A percentile compares a stretch with the other conserved stretches of the same genome.
Conservation (phyloP, 1,140 invertebrate genomes). For the Drosophila paulistorum region DNA sequence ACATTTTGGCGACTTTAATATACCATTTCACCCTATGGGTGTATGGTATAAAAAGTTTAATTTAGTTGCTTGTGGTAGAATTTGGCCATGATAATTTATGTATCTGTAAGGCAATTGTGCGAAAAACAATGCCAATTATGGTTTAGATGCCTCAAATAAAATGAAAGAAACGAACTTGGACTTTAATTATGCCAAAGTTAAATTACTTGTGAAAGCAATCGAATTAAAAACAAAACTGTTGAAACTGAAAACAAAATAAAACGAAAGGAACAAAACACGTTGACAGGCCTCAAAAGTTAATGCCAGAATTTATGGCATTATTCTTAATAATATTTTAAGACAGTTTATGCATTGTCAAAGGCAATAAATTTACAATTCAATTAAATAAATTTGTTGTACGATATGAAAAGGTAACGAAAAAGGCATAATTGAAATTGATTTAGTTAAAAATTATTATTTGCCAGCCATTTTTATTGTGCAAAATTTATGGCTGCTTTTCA, state of each 20-base stretch:
- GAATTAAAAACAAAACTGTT: slow-evolving; percentile 7
- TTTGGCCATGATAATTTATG: neutral
- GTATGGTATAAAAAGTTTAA: neutral
- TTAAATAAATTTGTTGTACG: slow-evolving; percentile 11
- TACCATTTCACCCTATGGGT: too few species aligned
- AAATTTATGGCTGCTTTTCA: slow-evolving; percentile 14
- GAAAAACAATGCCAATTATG: slow-evolving; percentile 1
- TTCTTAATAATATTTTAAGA: slow-evolving; percentile 1
- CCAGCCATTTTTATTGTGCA: slow-evolving; percentile 9
- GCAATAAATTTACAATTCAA: slow-evolving; percentile 12
- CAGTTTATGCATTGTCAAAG: slow-evolving; percentile 1
- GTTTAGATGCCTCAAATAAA: neutral
- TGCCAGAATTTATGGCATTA: slow-evolving; percentile 2
- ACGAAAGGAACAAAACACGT: neutral
- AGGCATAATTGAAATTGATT: slow-evolving; percentile 11
- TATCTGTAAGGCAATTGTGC: slow-evolving; percentile 8
- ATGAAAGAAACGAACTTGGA: neutral
- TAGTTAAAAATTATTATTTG: slow-evolving; percentile 10
- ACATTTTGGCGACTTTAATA: too few species aligned
- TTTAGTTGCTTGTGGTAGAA: slow-evolving; percentile 2
- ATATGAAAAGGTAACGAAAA: neutral
- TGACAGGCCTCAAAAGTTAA: neutral
- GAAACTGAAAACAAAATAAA: neutral
- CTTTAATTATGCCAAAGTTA: slow-evolving; percentile 3
- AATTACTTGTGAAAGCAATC: slow-evolving; percentile 1